Conservation (phyloP, 2,797 vertebrate species). For the Lutjanus argentimaculatus region DNA sequence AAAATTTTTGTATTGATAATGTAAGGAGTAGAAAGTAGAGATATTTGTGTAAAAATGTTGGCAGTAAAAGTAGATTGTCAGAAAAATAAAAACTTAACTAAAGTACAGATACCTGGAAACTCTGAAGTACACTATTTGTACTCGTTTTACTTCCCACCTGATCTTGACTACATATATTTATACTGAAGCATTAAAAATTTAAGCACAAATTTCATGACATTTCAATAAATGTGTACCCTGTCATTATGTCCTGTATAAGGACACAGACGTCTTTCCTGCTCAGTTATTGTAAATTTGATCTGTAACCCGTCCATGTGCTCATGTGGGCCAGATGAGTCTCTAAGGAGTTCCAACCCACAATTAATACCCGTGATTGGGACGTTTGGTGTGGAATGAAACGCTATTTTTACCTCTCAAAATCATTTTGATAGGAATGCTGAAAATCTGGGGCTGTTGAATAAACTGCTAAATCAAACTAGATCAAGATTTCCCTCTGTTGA, state of each 20-base stretch:
- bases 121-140: no score
- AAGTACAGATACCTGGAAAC: no score
- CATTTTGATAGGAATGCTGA: neutral
- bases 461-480: conserved; percentile 5
- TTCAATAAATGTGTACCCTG: neutral
- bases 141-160: no score
- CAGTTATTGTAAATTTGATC: neutral
- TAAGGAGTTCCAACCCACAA: conserved; percentile 4
- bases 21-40: no score
- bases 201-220: no score
- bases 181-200: no score
- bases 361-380: conserved; percentile 15
- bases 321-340: conserved; percentile 21
- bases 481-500: neutral
- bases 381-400: neutral
- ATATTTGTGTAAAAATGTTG: no score
- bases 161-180: no score
- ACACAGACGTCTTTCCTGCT: neutral
- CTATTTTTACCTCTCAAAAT: conserved; percentile 24
- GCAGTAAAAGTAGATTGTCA: no score
- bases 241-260: conserved; percentile 1
- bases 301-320: neutral
- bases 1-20: no score
- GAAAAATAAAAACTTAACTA: no score
- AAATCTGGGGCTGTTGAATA: conserved; percentile 1